Conservation (phyloP, 2,888 invertebrate genomes). For the Automeris io region DNA sequence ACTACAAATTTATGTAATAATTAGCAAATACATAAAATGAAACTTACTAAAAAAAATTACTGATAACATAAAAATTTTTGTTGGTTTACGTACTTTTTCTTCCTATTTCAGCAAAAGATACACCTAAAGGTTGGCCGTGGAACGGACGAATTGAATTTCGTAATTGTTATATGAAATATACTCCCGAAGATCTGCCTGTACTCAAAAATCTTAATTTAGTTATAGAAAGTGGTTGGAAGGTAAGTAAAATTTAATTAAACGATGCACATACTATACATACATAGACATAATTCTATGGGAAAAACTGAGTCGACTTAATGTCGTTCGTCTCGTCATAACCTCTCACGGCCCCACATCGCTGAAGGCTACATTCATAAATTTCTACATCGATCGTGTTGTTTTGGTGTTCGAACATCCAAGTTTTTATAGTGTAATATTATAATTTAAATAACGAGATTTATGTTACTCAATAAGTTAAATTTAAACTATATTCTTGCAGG, state of each 20-base stretch:
- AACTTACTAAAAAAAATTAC: neutral
- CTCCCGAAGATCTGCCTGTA: conserved; percentile 79
- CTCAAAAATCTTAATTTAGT: conserved; percentile 83
- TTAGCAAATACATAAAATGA: neutral
- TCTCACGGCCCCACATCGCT: no score
- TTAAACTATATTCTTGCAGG: conserved; percentile 60
- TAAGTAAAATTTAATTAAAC: conserved; percentile 28
- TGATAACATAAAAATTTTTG: neutral
- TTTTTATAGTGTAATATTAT: neutral
- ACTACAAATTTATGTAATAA: neutral
- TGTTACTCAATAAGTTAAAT: no score
- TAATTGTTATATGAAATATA: conserved; percentile 81
- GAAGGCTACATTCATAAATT: no score
- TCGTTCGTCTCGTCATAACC: no score
- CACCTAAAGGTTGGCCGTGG: conserved; percentile 82
- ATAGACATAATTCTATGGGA: neutral
- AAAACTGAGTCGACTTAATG: no score
- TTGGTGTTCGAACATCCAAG: neutral
- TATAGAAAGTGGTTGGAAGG: conserved; percentile 83
- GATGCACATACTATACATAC: neutral
- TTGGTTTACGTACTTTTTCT: neutral
- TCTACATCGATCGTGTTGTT: no score
- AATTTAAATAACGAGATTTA: neutral
- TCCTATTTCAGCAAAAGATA: conserved; percentile 53
- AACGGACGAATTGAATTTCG: conserved; percentile 80